phyloP scores from a whole-genome alignment of 2,797 vertebrate genomes.

The Siniperca obscura region DNA sequence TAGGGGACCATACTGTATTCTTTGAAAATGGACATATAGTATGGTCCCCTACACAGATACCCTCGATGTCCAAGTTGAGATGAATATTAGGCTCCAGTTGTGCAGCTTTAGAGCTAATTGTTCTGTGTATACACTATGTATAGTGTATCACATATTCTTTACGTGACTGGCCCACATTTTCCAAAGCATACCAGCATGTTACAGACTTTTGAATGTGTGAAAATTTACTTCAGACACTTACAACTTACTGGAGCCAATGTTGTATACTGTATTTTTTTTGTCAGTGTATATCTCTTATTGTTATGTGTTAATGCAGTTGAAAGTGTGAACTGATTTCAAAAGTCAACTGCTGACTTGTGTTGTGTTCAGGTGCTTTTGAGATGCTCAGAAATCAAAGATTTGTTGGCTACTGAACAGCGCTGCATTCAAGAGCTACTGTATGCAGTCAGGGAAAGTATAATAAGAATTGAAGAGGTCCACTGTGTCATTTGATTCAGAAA shows the following conservation, averaged over 20 bases:
- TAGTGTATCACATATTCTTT: not conserved
- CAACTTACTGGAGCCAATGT: not conserved
- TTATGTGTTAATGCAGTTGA: not conserved
- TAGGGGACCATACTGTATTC: not conserved
- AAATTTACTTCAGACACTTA: not conserved
- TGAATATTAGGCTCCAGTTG: not conserved
- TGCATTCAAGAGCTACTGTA: not conserved
- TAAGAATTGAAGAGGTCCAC: not conserved
- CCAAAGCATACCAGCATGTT: not conserved
- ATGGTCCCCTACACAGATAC: not conserved
- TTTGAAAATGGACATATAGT: not conserved
- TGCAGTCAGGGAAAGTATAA: not conserved
- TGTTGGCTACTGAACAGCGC: not conserved
- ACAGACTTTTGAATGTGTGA: not conserved
- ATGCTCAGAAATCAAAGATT: not conserved
- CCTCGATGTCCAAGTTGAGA: not conserved
- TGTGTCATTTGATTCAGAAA: not conserved
- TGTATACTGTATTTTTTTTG: not conserved
- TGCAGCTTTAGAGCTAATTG: not conserved
- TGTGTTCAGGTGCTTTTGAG: constrained; percentile 5
- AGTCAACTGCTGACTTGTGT: not conserved
- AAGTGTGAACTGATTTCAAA: not conserved
- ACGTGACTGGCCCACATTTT: not conserved
- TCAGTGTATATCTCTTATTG: not conserved
- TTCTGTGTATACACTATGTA: not conserved